Evolutionary conservation across 1,140 invertebrate genomes (phyloP), one percentile per base, ranked within the genome.

Genomic region (Megalopta genalis): DNA sequence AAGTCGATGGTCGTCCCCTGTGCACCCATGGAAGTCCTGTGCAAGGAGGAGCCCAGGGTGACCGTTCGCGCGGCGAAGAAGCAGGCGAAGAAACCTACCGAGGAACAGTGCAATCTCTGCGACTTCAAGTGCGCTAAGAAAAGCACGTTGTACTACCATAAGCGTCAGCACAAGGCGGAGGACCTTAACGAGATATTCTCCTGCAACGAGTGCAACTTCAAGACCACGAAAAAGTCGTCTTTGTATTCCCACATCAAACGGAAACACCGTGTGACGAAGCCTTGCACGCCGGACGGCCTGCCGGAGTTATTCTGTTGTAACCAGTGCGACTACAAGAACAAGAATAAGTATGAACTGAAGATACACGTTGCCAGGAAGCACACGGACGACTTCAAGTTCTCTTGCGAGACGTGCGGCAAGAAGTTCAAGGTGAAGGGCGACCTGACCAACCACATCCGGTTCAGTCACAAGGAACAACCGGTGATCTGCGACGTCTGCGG

Each of bases 401-500:
- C 88, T 6, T 95, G 94, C 87, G 93, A 94, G 60, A 91, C 88
- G 0, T 95, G 94, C 79, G 92, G 91, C 64, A 95, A 94, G 86
- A 91, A 93, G 21, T 95, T 94, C 78, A 94, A 93, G 46, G 92
- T 93, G 27, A 91, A 90, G 27, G 93, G 93, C 3, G 92, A 96
- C 82, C 89, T 97, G 71, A 94, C 95, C 6, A 94, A 93, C 27
- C 96, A 97, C 87, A 92, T 94, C 39, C 92, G 94, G 27, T 95
- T 95, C 62, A 94, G 94, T 60, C 94, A 94, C 16, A 93, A 94
- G n/a, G 94, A 95, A 77, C 94, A 96, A 9, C 95, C 95, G 0
- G 96, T 95, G 73, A 90, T 93, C 23, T 98, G 97, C 85, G 92
- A 94, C 23, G 88, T 95, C 1, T 97, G 96, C 86, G 93, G 94